Conservation (phyloP, 2,797 vertebrate species). For the Meriones psammophilus region DNA sequence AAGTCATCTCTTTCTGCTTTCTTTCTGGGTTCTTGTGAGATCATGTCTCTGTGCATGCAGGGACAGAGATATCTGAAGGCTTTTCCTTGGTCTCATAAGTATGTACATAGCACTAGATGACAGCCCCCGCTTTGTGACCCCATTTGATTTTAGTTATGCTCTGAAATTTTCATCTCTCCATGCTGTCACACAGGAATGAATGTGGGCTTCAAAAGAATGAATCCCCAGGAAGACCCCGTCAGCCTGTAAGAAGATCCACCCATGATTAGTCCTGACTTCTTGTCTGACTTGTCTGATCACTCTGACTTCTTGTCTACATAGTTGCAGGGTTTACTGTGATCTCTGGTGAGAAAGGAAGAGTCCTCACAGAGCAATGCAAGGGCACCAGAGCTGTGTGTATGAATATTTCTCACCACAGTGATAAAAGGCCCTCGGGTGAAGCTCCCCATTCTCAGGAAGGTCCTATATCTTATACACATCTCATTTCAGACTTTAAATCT, state of each 20-base stretch:
- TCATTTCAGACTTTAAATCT: neutral
- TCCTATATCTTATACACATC: neutral
- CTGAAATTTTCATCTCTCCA: neutral
- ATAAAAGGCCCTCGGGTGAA: neutral
- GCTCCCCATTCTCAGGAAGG: neutral
- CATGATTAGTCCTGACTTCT: neutral
- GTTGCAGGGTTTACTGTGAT: neutral
- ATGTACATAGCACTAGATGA: neutral
- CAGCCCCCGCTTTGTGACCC: neutral
- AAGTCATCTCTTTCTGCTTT: neutral
- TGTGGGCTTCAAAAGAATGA: neutral
- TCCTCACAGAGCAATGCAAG: fast-evolving
- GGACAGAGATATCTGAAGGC: neutral
- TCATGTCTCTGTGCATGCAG: neutral
- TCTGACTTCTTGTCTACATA: neutral
- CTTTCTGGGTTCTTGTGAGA: neutral
- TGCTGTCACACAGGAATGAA: neutral
- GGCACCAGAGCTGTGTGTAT: neutral
- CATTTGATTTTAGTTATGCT: neutral
- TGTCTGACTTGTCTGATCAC: neutral
- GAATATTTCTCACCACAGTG: neutral
- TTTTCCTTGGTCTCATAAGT: neutral
- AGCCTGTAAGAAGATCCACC: too few relatives aligned
- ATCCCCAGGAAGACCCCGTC: neutral
- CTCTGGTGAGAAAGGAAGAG: neutral